Evolutionary conservation across 2,113 vertebrate species (phyloP).

Genomic region (Stomatorhinus ivindoensis): DNA sequence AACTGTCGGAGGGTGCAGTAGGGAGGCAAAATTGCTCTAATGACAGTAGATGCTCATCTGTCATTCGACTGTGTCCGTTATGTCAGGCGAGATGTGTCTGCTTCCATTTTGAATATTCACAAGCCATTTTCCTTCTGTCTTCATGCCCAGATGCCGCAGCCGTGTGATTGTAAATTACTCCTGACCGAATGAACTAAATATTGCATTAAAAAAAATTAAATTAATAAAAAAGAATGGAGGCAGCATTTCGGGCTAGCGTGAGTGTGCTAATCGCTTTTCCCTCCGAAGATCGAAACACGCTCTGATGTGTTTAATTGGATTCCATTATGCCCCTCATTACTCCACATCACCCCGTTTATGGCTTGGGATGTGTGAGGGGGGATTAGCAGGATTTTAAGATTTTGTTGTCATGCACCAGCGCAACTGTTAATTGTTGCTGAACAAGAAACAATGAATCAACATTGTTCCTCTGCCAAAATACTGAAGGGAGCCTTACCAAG

Average conservation of each 20-base stretch:
- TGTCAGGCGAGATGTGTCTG: background rate
- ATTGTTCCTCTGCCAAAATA: background rate
- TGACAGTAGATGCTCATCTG: constrained; percentile 8
- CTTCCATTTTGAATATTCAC: constrained; percentile 2
- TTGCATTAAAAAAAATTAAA: background rate
- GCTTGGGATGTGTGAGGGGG: background rate
- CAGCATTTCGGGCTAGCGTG: background rate
- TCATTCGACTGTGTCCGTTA: background rate
- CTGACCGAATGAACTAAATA: background rate
- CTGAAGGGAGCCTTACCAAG: background rate
- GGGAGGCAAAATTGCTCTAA: background rate
- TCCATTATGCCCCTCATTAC: constrained; percentile 12
- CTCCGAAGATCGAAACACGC: background rate
- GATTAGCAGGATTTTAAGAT: constrained; percentile 15
- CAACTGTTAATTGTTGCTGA: constrained; percentile 40
- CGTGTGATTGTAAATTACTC: background rate
- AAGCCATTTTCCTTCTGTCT: background rate
- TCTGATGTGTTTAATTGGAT: constrained; percentile 16
- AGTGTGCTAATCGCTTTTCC: background rate
- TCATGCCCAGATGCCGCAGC: background rate
- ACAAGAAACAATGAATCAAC: constrained; percentile 1
- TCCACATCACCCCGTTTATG: constrained; percentile 11
- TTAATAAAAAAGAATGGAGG: background rate
- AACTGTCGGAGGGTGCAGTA: background rate
- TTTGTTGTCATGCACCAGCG: constrained; percentile 12